Percentiles rank a stretch among this genome's conserved stretches.
Evolutionary conservation across 2,797 vertebrate genomes (phyloP).

Genomic region (Macropus fuliginosus): DNA sequence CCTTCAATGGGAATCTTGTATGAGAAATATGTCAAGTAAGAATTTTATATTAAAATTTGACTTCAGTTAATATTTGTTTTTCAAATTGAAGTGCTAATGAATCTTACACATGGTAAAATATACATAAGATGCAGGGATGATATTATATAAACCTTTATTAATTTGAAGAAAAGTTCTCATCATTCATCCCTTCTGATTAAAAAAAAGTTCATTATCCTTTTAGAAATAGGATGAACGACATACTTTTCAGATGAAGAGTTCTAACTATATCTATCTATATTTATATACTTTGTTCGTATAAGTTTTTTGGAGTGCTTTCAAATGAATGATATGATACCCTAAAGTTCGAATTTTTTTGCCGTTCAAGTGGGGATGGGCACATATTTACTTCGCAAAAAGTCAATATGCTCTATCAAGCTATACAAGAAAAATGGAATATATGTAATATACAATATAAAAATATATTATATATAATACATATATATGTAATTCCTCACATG

Average conservation of each 20-base stretch:
- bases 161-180: neutral
- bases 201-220: neutral
- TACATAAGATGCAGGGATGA: neutral
- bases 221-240: constrained; percentile 18
- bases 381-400: constrained; percentile 49
- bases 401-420: constrained; percentile 14
- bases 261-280: neutral
- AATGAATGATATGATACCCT: constrained; percentile 18
- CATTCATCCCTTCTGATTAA: constrained; percentile 1
- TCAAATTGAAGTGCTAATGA: neutral
- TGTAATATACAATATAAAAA: neutral
- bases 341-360: constrained; percentile 61
- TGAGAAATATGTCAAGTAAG: constrained; percentile 30
- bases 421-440: neutral
- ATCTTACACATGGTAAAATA: neutral
- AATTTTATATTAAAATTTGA: constrained; percentile 5
- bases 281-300: neutral
- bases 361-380: constrained; percentile 35
- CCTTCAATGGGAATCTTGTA: constrained; percentile 50
- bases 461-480: neutral
- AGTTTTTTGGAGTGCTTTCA: neutral
- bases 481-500: neutral
- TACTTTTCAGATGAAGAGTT: constrained; percentile 23
- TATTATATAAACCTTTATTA: neutral
- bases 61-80: neutral